phyloP scores from a whole-genome alignment of 2,797 vertebrate genomes.

The Microchirus variegatus region DNA sequence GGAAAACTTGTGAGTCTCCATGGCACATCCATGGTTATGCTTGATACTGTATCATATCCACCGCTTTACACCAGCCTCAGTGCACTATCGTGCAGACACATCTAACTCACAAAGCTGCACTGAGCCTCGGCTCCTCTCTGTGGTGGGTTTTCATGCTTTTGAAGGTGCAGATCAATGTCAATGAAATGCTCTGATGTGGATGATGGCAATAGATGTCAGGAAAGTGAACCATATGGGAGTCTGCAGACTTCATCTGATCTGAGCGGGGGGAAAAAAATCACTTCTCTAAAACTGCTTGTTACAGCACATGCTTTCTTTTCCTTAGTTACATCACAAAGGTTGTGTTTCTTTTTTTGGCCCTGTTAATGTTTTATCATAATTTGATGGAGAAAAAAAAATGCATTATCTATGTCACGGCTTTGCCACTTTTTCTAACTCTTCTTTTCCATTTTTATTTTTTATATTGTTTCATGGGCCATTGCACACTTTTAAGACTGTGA shows the following conservation, averaged over 20 bases:
- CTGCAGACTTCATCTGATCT: slow-evolving; percentile 25
- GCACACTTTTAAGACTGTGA: no score
- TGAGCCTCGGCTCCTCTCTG: slow-evolving; percentile 34
- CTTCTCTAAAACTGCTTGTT: slow-evolving; percentile 22
- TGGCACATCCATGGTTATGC: background rate
- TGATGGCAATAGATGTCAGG: slow-evolving; percentile 22
- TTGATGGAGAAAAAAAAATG: no score
- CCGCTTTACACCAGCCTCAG: slow-evolving; percentile 37
- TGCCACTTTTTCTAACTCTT: no score
- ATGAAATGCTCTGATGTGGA: slow-evolving; percentile 45
- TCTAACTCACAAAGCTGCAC: slow-evolving; percentile 37
- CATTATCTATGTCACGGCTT: no score
- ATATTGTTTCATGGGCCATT: no score
- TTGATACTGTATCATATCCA: slow-evolving; percentile 23
- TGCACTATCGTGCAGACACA: slow-evolving; percentile 22
- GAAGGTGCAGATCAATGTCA: slow-evolving; percentile 63
- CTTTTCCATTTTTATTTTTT: no score
- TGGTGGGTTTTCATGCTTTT: slow-evolving; percentile 33
- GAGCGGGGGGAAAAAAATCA: slow-evolving; percentile 25
- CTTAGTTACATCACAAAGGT: no score
- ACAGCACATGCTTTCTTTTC: background rate
- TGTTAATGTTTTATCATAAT: no score
- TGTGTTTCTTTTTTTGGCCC: no score
- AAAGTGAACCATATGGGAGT: slow-evolving; percentile 26
- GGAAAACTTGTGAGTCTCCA: slow-evolving; percentile 1